phyloP scores from a whole-genome alignment of 2,888 invertebrate species.

The Andrena marginata region DNA sequence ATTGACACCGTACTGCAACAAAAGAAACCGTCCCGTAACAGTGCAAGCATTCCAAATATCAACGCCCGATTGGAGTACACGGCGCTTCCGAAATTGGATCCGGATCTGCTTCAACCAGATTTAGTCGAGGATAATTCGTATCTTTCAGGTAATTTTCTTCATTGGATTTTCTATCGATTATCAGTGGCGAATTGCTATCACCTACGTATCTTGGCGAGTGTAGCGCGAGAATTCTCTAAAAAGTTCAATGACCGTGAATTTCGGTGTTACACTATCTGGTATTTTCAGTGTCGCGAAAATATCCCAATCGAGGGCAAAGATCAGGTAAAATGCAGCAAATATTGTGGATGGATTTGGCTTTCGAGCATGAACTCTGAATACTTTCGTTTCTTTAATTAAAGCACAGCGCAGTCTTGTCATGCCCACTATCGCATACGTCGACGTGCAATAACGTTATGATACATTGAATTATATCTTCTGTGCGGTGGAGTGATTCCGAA shows the following conservation, averaged over 20 bases:
- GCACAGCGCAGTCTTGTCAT: slow-evolving; percentile 25
- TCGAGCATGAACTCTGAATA: slow-evolving; percentile 45
- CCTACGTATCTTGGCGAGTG: slow-evolving; percentile 6
- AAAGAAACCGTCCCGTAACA: slow-evolving; percentile 79
- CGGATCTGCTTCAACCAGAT: slow-evolving; percentile 81
- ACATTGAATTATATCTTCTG: slow-evolving; percentile 5
- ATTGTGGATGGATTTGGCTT: slow-evolving; percentile 37
- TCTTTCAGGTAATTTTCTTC: slow-evolving; percentile 72
- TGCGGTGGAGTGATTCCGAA: neutral
- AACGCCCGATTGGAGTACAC: slow-evolving; percentile 85
- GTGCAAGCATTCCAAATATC: slow-evolving; percentile 82
- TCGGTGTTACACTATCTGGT: slow-evolving; percentile 60
- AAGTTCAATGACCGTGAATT: slow-evolving; percentile 29
- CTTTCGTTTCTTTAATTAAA: slow-evolving; percentile 33
- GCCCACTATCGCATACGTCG: slow-evolving; percentile 2
- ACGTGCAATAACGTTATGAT: neutral
- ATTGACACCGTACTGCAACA: slow-evolving; percentile 84
- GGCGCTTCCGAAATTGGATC: slow-evolving; percentile 82
- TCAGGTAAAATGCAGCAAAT: slow-evolving; percentile 73
- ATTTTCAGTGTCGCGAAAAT: slow-evolving; percentile 77
- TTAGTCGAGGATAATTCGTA: slow-evolving; percentile 74
- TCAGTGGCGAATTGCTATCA: neutral
- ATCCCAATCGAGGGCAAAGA: slow-evolving; percentile 71
- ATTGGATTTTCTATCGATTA: neutral
- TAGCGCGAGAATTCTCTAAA: neutral